Conservation (phyloP, 2,797 vertebrate genomes). For the Nyctalus aviator region DNA sequence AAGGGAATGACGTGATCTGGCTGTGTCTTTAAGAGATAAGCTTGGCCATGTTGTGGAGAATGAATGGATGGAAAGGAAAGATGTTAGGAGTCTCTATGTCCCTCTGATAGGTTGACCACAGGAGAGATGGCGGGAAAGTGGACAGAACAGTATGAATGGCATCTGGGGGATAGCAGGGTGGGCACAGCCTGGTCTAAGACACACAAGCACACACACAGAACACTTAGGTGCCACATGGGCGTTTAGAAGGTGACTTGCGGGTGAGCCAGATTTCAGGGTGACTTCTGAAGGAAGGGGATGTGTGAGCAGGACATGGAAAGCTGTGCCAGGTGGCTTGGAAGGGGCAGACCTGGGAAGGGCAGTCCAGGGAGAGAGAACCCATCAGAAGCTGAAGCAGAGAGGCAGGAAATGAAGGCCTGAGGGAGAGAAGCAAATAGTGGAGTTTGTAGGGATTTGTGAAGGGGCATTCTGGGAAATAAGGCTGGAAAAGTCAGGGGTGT, state of each 20-base stretch:
- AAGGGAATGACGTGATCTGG: neutral
- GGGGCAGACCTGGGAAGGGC: neutral
- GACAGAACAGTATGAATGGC: neutral
- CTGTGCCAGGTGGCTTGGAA: neutral
- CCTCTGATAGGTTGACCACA: neutral
- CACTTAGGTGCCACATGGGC: rapidly evolving
- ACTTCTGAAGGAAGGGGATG: neutral
- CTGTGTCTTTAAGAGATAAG: neutral
- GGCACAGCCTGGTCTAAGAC: neutral
- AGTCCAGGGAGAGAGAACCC: neutral
- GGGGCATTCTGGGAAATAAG: neutral
- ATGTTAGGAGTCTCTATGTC: neutral
- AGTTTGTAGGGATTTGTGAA: neutral
- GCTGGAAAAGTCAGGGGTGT: neutral
- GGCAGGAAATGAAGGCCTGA: neutral
- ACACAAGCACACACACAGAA: rapidly evolving
- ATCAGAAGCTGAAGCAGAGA: neutral
- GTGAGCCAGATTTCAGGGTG: neutral
- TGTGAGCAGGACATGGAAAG: neutral
- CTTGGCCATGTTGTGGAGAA: neutral
- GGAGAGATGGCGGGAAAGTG: neutral
- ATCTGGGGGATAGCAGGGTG: neutral
- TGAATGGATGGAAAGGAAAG: neutral
- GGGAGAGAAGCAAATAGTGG: too few relatives aligned
- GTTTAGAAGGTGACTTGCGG: neutral